These are phyloP conservation scores for Brenthis daphne DNA, from an alignment of 2,888 invertebrate genomes.

Conservation along the genomic window DNA sequence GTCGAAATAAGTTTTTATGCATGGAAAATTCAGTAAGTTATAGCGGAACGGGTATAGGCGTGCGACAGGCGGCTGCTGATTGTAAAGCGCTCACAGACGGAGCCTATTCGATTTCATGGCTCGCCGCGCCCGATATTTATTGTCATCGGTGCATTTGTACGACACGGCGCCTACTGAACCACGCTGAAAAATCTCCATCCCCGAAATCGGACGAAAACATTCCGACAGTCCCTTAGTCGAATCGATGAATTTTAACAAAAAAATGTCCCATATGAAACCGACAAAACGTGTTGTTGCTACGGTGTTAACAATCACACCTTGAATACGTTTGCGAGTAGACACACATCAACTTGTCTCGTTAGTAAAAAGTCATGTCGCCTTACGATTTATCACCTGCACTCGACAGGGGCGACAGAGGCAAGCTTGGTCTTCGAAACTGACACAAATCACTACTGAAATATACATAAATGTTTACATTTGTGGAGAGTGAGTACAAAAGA, in stretches of 20 bases:
- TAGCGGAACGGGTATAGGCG: constrained; percentile 59
- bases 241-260: constrained; percentile 58
- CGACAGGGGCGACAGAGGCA: constrained; percentile 58
- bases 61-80: constrained; percentile 78
- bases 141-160: constrained; percentile 82
- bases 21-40: constrained; percentile 71
- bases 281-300: constrained; percentile 36
- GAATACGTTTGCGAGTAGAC: constrained; percentile 63
- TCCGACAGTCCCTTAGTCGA: constrained; percentile 58
- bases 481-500: too few relatives aligned
- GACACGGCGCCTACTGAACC: constrained; percentile 80
- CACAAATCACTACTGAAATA: constrained; percentile 48
- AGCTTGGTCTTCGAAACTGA: constrained; percentile 53
- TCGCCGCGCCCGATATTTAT: constrained; percentile 80
- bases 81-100: constrained; percentile 81
- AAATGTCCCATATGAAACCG: constrained; percentile 50
- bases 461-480: constrained; percentile 12
- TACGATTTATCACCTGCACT: constrained; percentile 77
- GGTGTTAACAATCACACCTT: constrained; percentile 64
- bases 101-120: constrained; percentile 83
- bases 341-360: constrained; percentile 78
- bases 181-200: constrained; percentile 77
- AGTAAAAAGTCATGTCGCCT: constrained; percentile 73
- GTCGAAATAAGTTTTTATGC: constrained; percentile 66
- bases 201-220: constrained; percentile 75